A percentile compares a stretch with the other conserved stretches of the same genome.
Evolutionary conservation across 2,113 vertebrate species (phyloP).

Genomic region (Cettia cetti): DNA sequence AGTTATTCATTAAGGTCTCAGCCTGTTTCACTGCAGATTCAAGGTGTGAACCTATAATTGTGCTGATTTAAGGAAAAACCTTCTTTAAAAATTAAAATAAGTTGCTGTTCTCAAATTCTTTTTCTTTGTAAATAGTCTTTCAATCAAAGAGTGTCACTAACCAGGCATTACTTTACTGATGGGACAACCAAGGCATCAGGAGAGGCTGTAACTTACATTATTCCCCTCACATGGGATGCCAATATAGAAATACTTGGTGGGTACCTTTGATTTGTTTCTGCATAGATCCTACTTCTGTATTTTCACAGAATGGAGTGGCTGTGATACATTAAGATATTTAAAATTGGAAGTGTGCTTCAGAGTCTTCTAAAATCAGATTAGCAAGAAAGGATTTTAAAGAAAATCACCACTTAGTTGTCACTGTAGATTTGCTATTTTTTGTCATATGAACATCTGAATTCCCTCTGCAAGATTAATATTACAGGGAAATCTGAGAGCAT

Average conservation of each 20-base stretch:
- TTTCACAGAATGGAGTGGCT: background rate
- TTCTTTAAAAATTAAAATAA: background rate
- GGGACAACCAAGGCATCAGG: background rate
- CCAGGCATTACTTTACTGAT: background rate
- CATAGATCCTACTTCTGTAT: background rate
- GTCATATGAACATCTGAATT: slow-evolving; percentile 1
- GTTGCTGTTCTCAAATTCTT: background rate
- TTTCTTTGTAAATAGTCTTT: background rate
- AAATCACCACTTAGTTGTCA: slow-evolving; percentile 7
- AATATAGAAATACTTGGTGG: background rate
- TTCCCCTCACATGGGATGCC: background rate
- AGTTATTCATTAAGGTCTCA: background rate
- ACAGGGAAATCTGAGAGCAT: background rate
- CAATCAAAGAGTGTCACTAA: background rate
- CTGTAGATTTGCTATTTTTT: background rate
- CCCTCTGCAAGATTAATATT: slow-evolving; percentile 5
- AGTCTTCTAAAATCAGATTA: slow-evolving; percentile 1
- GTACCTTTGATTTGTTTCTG: background rate
- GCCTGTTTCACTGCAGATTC: background rate
- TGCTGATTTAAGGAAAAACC: background rate
- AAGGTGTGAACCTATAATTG: background rate
- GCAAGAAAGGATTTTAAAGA: background rate
- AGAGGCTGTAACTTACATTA: background rate
- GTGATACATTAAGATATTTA: background rate
- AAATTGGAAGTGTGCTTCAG: background rate